Base-by-base conservation (phyloP, 2,888 invertebrate species). In the Phalangium opilio region DNA sequence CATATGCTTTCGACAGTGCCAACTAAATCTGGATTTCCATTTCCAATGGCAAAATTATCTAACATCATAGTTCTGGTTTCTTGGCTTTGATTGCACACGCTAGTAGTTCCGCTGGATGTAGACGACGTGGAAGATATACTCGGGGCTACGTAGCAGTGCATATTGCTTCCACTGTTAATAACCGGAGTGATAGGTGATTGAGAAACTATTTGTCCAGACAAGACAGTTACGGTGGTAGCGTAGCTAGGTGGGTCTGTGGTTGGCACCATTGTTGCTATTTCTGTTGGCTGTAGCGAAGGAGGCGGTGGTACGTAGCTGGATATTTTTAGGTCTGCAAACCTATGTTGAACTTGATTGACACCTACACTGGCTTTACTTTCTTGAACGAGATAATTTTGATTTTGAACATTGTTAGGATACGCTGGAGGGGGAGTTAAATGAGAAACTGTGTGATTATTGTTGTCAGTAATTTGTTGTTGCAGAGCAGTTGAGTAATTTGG, bases 221-320 rank as follows among this genome's bases (percentile, higher is more conserved):
- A 68, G 15, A 79, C 81, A 65, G 83, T 83, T 79, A 91, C 86
- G 41, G 85, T 85, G 61, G 82, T 85, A 12, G 86, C 87, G 66
- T 89, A 90, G 63, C 85, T 86, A 5, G 89, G 89, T 1, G 89
- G 89, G 63, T 89, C 87, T 35, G 83, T 83, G 39, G 84, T 83
- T n/a, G 64, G 64, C 35, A 62, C 57, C 27, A 27, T 27, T 4
- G 27, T 8, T 27, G 27, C 4, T 4, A 27, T 27, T 27, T 27
- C 27, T 12, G 38, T 10, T 15, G 38, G 15, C 10, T 10, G 38
- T 38, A 14, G 18, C 8, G 12, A 34, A 5, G 44, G 11, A 8
- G 18, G 14, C 10, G 18, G 15, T 17, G 17, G 10, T 18, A 10
- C 38, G 18, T 17, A 38, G 14, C n/a, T 38, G 11, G 38, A 15